phyloP scores from a whole-genome alignment of 1,140 invertebrate genomes.

The Neodiprion pinetum region DNA sequence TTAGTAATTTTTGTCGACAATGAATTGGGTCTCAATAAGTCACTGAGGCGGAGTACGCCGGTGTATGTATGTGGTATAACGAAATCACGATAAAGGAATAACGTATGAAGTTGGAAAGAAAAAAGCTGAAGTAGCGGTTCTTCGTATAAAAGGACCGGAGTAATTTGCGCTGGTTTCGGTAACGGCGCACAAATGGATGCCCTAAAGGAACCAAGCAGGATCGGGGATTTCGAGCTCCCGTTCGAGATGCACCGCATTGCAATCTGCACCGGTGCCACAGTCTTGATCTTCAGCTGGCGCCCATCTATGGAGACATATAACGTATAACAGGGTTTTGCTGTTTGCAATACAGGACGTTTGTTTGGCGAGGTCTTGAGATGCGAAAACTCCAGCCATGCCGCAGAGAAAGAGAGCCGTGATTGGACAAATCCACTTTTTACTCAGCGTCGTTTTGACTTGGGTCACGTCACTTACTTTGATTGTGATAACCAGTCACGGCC shows the following conservation, averaged over 20 bases:
- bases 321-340: background rate
- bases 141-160: background rate
- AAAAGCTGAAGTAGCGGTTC: background rate
- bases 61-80: background rate
- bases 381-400: background rate
- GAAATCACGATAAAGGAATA: background rate
- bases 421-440: background rate
- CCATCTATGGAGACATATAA: constrained; percentile 2
- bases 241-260: background rate
- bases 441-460: background rate
- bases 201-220: background rate
- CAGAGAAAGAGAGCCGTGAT: background rate
- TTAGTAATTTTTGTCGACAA: too few species aligned
- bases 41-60: too few species aligned
- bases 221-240: background rate
- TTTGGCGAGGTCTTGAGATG: background rate
- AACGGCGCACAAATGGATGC: background rate
- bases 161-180: constrained; percentile 1
- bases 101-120: background rate
- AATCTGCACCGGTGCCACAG: too few species aligned
- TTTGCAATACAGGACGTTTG: background rate
- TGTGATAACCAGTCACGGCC: background rate
- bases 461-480: background rate
- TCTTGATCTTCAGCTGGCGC: background rate
- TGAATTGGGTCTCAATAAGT: too few species aligned